Evolutionary conservation across 1,140 invertebrate genomes (phyloP), one percentile per base, ranked within the genome.

Genomic region (Drosophila navojoa): DNA sequence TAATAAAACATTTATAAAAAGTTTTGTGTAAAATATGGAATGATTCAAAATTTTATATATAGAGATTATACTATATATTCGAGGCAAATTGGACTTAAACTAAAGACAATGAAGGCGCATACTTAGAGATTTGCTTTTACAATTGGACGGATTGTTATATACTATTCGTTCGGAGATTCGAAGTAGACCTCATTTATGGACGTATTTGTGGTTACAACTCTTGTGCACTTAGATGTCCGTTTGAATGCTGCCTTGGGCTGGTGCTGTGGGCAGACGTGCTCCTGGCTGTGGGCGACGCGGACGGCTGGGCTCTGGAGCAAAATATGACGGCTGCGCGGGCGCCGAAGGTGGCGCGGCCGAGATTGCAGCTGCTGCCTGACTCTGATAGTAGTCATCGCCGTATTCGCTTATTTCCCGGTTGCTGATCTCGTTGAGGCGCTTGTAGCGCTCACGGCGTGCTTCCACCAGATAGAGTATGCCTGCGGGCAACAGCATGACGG

Each of bases 381-480:
- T 69, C 50, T 91, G 90, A 38, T 89, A 90, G 22, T 75, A 91
- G 27, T 94, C 93, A 76, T 94, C 94, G 82, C 93, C 93, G 75
- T 95, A 95, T 67, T 93, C 93, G 59, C 93, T 94, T 2, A 94
- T 93, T 54, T 95, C 94, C 40, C 94, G 89, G 47, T 94, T 95
- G 67, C 95, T 93, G 82, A 95, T 94, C 81, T 94, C 94, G 84
- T 95, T 94, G n/a, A 95, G 92, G 58, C 93, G 94, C 79, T 95
- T 96, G 73, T 95, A 95, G 29, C 93, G 94, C 44, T 96, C 95
- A 44, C 96, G 94, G 60, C 96, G 94, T 4, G 95, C 96, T 93
- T 98, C 97, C 0, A 97, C 94, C 50, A 97, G 93, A 93, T 97
- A 96, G 1, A 98, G 91, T 52, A 96, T 94, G 11, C 96, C 96